Evolutionary conservation across 2,797 vertebrate species (phyloP).

Genomic region (Antrozous pallidus): DNA sequence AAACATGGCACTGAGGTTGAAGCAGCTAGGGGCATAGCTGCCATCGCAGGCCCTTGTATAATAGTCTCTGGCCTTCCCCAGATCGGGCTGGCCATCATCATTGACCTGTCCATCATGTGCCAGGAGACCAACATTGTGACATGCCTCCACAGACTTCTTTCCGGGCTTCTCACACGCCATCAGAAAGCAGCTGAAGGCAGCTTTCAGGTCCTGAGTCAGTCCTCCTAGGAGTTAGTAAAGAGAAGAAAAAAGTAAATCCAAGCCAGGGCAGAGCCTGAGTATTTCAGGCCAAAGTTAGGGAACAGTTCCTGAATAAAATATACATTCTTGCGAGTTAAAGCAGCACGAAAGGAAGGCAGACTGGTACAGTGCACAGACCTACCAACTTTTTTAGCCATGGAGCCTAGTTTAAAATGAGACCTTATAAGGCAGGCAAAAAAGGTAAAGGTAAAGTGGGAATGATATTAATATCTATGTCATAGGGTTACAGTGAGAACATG

Average conservation of each 20-base stretch:
- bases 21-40: conserved; percentile 92
- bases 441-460: neutral
- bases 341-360: neutral
- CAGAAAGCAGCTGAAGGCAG: conserved; percentile 89
- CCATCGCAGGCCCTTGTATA: conserved; percentile 91
- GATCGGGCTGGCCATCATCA: conserved; percentile 81
- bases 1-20: conserved; percentile 92
- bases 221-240: conserved; percentile 85
- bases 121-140: conserved; percentile 91
- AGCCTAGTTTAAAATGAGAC: neutral
- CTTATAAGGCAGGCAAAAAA: neutral
- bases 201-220: conserved; percentile 87
- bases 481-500: neutral
- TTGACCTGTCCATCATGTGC: conserved; percentile 87
- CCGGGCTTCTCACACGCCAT: conserved; percentile 89
- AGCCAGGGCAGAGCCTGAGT: neutral
- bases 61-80: conserved; percentile 84
- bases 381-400: neutral
- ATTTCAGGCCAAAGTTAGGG: conserved; percentile 2
- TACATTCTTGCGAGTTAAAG: neutral
- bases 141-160: conserved; percentile 91
- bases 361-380: neutral
- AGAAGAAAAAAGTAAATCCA: conserved; percentile 11
- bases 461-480: neutral
- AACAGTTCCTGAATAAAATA: neutral